These are phyloP conservation scores for Heliopora coerulea DNA, from an alignment of 92 coral and sea anemone species.

Conservation along the genomic window DNA sequence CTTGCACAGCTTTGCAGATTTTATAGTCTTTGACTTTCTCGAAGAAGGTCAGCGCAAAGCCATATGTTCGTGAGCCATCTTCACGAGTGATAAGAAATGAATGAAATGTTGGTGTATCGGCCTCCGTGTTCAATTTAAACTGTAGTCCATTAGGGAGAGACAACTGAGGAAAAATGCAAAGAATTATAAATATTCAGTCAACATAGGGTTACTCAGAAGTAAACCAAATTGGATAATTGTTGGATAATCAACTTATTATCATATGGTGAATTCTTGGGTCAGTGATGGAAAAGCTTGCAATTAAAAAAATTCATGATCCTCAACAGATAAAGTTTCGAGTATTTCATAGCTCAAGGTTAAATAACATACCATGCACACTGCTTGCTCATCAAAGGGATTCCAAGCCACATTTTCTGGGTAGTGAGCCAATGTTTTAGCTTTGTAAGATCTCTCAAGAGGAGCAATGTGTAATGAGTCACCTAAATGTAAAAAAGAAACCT, in stretches of 20 bases:
- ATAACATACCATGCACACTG: conserved; percentile 96
- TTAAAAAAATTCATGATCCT: too few relatives aligned
- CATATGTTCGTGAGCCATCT: conserved; percentile 91
- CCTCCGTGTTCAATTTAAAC: conserved; percentile 75
- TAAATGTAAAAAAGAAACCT: conserved; percentile 1
- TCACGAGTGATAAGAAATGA: conserved; percentile 94
- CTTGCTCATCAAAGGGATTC: conserved; percentile 98
- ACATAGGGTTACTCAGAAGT: too few relatives aligned
- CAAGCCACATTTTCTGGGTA: conserved; percentile 90
- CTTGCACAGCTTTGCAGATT: conserved; percentile 86
- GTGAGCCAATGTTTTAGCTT: conserved; percentile 86
- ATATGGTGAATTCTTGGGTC: too few relatives aligned
- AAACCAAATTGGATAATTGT: too few relatives aligned
- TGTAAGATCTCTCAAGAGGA: conserved; percentile 88
- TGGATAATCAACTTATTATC: too few relatives aligned
- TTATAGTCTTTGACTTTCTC: conserved; percentile 76
- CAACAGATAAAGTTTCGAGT: too few relatives aligned
- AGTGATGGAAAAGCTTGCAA: too few relatives aligned
- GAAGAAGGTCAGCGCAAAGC: conserved; percentile 80
- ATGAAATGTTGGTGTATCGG: conserved; percentile 68
- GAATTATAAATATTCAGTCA: not conserved
- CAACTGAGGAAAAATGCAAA: conserved; percentile 52
- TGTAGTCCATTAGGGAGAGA: conserved; percentile 90
- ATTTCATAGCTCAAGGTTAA: too few relatives aligned
- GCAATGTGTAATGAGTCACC: conserved; percentile 90